Conservation (phyloP, 1,140 invertebrate genomes). For the Penaeus chinensis region DNA sequence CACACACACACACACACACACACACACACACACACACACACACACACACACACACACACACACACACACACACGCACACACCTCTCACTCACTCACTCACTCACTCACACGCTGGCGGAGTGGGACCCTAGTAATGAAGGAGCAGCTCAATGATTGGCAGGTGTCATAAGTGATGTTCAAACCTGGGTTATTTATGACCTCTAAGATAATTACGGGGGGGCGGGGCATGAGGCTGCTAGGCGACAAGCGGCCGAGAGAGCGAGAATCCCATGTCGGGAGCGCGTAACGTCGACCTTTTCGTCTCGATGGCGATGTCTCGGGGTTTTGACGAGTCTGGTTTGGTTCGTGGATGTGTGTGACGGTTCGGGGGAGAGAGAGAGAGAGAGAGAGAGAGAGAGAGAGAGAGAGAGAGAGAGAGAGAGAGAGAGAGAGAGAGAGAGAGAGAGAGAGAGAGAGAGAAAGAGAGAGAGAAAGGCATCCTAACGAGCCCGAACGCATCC, state of each 20-base stretch:
- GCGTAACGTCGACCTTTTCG: slow-evolving; percentile 20
- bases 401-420: too few relatives aligned
- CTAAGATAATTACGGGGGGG: slow-evolving; percentile 44
- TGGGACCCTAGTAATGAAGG: slow-evolving; percentile 47
- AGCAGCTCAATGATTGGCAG: slow-evolving; percentile 48
- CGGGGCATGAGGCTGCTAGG: slow-evolving; percentile 31
- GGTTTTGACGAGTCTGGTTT: not conserved
- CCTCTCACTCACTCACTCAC: slow-evolving; percentile 19
- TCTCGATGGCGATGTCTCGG: not conserved
- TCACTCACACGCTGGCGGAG: slow-evolving; percentile 28
- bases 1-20: not conserved
- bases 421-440: too few relatives aligned
- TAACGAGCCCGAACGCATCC: too few relatives aligned
- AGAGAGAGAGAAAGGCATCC: too few relatives aligned
- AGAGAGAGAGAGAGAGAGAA: too few relatives aligned
- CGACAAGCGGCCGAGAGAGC: slow-evolving; percentile 28
- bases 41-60: slow-evolving; percentile 10
- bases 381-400: too few relatives aligned
- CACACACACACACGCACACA: slow-evolving; percentile 23
- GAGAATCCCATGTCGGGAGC: slow-evolving; percentile 29
- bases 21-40: not conserved
- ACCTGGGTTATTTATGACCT: slow-evolving; percentile 53
- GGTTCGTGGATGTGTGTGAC: too few relatives aligned
- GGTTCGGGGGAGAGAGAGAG: too few relatives aligned
- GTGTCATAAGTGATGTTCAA: slow-evolving; percentile 60